Percentiles rank a stretch among this genome's conserved stretches.
phyloP scores from a whole-genome alignment of 2,797 vertebrate genomes.

The Pseudochirops corinnae region DNA sequence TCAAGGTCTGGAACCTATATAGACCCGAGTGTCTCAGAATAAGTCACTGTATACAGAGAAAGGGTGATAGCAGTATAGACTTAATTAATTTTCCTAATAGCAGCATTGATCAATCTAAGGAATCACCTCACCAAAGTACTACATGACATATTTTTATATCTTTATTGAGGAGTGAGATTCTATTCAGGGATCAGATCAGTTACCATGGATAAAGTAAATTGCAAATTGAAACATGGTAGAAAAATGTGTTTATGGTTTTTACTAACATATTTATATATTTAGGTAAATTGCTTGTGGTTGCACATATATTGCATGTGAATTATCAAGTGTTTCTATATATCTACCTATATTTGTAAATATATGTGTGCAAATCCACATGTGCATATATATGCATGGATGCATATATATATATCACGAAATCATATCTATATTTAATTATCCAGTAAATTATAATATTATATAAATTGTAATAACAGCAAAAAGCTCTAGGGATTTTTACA shows the following conservation, averaged over 20 bases:
- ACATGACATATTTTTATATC: neutral
- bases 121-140: neutral
- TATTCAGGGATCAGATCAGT: constrained; percentile 62
- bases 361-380: neutral
- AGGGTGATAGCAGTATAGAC: constrained; percentile 26
- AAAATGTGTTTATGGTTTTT: constrained; percentile 35
- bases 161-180: neutral
- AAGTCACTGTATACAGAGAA: constrained; percentile 54
- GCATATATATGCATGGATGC: too few species aligned
- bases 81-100: constrained; percentile 38
- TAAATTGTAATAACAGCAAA: neutral
- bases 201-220: neutral
- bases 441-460: neutral
- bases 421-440: neutral
- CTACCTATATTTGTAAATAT: neutral
- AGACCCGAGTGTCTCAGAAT: constrained; percentile 71
- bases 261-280: constrained; percentile 4
- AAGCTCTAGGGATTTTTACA: constrained; percentile 1
- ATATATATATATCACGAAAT: neutral
- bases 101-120: constrained; percentile 18
- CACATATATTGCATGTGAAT: neutral
- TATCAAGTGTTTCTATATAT: neutral
- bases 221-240: constrained; percentile 15
- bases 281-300: neutral
- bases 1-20: constrained; percentile 63